Evolutionary conservation across 2,797 vertebrate genomes (phyloP).

Genomic region (Sebastiscus tertius): DNA sequence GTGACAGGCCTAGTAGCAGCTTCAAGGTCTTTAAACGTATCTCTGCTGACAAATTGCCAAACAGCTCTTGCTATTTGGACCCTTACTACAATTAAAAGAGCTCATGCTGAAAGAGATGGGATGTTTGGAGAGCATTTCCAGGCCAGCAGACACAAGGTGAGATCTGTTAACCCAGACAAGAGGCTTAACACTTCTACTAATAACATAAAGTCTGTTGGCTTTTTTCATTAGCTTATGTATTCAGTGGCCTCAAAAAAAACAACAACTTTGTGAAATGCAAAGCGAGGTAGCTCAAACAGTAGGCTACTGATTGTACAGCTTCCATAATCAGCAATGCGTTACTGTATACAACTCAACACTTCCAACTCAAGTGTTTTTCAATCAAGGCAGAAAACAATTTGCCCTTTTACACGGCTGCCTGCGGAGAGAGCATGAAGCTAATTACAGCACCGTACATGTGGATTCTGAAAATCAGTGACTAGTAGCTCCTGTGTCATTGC

Average conservation of each 20-base stretch:
- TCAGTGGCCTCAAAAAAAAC: neutral
- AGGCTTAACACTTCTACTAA: neutral
- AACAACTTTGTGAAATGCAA: neutral
- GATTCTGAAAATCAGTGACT: constrained; percentile 27
- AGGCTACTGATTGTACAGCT: neutral
- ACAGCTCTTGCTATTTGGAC: neutral
- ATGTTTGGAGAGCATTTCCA: neutral
- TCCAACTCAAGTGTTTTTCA: constrained; percentile 16
- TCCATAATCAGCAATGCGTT: neutral
- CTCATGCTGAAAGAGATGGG: neutral
- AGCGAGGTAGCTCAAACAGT: neutral
- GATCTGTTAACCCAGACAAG: neutral
- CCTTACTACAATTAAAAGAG: neutral
- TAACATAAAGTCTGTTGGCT: neutral
- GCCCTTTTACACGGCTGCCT: constrained; percentile 27
- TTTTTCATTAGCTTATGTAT: neutral
- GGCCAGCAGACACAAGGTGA: neutral
- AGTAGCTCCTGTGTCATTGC: constrained; percentile 29
- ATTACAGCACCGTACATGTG: constrained; percentile 23
- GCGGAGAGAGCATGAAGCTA: constrained; percentile 32
- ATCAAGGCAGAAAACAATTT: constrained; percentile 22
- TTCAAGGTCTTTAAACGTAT: neutral
- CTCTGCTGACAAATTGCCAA: neutral
- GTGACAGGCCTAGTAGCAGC: neutral
- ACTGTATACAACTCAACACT: neutral